Base-by-base conservation (phyloP, 1,140 invertebrate genomes). In the Aethina tumida region DNA sequence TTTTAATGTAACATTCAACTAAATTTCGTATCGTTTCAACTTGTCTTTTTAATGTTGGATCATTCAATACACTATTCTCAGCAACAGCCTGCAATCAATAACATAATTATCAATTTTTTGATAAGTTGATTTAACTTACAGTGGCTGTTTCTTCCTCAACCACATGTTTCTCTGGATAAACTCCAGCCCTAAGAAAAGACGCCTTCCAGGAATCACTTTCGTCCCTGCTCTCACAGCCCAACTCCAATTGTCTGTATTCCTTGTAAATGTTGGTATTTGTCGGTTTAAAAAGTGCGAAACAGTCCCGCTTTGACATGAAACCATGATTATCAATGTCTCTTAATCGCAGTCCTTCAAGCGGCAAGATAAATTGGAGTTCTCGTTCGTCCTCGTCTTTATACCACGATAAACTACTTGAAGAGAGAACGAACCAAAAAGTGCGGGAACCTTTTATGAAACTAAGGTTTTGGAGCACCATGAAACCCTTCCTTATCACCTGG, bases 171-270 rank as follows among this genome's bases (percentile, higher is more conserved):
- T 99, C 95, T 0, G 96, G 96, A 68, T 99, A 99, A 7, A 99
- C 96, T 35, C 97, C 97, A 43, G 97, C 97, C 41, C 97, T 75
- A 2, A 99, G 71, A 67, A 99, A 97, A 1, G 94, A 97, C 1
- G 97, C 97, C 67, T 99, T 99, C 97, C 97, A 99, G 5, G 93
- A 95, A 66, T 99, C 97, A 16, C 99, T 90, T 49, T 99, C 96
- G 58, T 99, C 97, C 59, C 94, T 84, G 26, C 80, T 97, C 63
- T 97, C 92, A 59, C 93, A 97, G 30, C 93, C 96, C 58, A 99
- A 72, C 68, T 99, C 96, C 25, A 97, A 68, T 64, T 94, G 87
- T 67, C 97, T 97, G 64, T 88, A 95, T 67, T 97, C 93, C 75
- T 95, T 95, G 67, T 93, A 95, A 35, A 95, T 86, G 62, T 95